Evolutionary conservation across 2,888 invertebrate species (phyloP), one percentile per base, ranked within the genome.

Genomic region (Beris morrisii): DNA sequence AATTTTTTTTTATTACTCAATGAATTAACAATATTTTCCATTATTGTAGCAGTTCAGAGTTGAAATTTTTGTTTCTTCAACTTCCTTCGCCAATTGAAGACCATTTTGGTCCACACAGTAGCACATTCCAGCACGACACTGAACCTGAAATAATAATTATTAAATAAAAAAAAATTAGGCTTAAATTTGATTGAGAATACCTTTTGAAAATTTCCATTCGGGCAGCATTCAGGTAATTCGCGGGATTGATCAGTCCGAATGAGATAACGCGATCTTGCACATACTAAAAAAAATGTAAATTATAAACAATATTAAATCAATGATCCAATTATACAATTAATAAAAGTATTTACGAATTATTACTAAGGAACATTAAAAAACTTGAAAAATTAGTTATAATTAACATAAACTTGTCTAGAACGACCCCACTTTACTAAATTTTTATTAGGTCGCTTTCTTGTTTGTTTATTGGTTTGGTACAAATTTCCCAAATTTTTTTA

Each of bases 41-140:
- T 59, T 48, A 44, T 58, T 44, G 38, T 66, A 66, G 13, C 66
- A 66, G 4, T 44, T 13, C 6, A 45, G 5, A 0, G 32, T 45
- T 9, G 53, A 54, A 6, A 64, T 43, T 12, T 64, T 30, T 5
- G 32, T 7, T 28, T 52, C 22, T 11, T 15, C 22, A 9, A 61
- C 61, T 22, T 75, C 72, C 0, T 77, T 80, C 31, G 67, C 50
- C 0, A 77, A 73, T 75, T 88, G 88, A 56, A 83, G 76, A 0
- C 88, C 89, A 72, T 87, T 81, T 0, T 74, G 69, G 73, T 89
- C 85, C 0, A 89, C 87, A 73, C 89, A 89, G 48, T 84, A 84
- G 72, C 88, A 89, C 38, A 78, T 70, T 0, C 86, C 85, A 2
- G 86, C 82, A 6, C 85, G 82, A 73, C 88, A 88, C 73, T 89